Evolutionary conservation across 2,113 vertebrate species (phyloP).

Genomic region (Hypanus sabinus): DNA sequence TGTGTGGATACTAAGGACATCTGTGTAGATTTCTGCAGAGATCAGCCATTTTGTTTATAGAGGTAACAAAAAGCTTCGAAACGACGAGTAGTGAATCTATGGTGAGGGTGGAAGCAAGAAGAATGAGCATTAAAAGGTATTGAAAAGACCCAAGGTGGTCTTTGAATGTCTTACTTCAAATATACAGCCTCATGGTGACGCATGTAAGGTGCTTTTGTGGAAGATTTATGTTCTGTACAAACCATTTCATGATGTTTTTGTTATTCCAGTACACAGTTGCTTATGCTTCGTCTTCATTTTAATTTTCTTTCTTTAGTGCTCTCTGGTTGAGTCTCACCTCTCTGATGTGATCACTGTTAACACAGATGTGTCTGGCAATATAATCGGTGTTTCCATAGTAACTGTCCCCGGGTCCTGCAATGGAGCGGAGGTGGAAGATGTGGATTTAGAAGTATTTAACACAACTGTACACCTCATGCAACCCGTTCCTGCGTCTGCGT

Average conservation of each 20-base stretch:
- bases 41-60: not conserved
- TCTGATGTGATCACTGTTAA: constrained; percentile 76
- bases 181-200: too few relatives aligned
- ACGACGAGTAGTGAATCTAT: not conserved
- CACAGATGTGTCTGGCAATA: constrained; percentile 69
- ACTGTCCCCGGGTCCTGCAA: constrained; percentile 70
- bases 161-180: not conserved
- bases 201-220: not conserved
- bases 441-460: constrained; percentile 80
- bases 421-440: constrained; percentile 76
- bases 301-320: constrained; percentile 58
- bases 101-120: not conserved
- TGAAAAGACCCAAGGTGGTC: not conserved
- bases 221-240: not conserved
- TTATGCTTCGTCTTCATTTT: not conserved
- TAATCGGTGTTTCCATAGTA: constrained; percentile 79
- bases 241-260: not conserved
- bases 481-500: constrained; percentile 66
- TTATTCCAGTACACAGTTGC: not conserved
- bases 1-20: not conserved
- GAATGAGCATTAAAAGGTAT: not conserved
- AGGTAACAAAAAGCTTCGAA: not conserved
- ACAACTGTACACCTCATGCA: constrained; percentile 68
- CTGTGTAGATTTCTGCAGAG: not conserved
- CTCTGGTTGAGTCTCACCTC: constrained; percentile 81